Evolutionary conservation across 2,888 invertebrate genomes (phyloP), one percentile per base, ranked within the genome.

Genomic region (Lasius fuliginosus): DNA sequence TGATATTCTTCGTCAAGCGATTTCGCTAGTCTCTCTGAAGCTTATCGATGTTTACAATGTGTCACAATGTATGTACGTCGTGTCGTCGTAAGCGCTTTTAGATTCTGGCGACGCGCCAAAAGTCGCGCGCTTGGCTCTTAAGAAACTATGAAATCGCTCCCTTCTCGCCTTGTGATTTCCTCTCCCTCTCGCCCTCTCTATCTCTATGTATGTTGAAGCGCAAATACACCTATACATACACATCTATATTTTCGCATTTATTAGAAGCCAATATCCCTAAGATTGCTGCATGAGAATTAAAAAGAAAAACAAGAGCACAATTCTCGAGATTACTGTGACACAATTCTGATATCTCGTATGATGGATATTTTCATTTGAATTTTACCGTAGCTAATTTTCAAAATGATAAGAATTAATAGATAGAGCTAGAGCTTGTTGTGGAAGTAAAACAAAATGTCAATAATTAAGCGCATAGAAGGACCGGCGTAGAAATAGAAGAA

Each of bases 21-120:
- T 89, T 87, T 91, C 82, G 68, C 85, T 46, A 18, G 68, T 87
- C 84, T 79, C 69, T 46, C 84, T 33, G 86, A 11, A 9, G 82
- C 88, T 88, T 89, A 89, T 91, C 87, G 87, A 87, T 91, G 86
- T 90, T 90, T 90, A 90, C 91, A 88, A 90, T 88, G 86, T 90
- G 90, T 90, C 91, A 90, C 86, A 86, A 87, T 82, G 86, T 82
- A 64, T 69, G 12, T 60, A 46, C 23, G 58, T 77, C 77, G 88
- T 85, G 86, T 87, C 88, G 83, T 85, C 85, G 83, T 84, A 81
- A 67, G 85, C 87, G 77, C 84, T 88, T 90, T 90, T 90, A 90
- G 90, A 90, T 83, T 60, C 77, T 90, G 90, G 90, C 88, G 60
- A 40, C 23, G n/a, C n/a, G 76, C 86, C 86, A 86, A 27, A 36